phyloP scores from a whole-genome alignment of 1,140 invertebrate species.

The Orius laevigatus region DNA sequence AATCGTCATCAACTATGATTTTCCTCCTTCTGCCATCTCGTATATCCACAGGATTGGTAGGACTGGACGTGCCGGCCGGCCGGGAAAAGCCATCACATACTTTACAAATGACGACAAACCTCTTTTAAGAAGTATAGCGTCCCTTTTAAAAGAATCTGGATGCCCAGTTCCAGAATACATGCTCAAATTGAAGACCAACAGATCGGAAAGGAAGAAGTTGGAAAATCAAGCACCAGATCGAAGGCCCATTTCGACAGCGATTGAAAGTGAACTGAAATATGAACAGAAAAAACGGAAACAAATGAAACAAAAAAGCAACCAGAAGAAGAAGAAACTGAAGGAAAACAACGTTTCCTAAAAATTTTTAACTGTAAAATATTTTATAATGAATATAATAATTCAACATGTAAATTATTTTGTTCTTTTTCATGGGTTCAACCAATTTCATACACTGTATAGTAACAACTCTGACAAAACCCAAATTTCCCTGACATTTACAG shows the following conservation, averaged over 20 bases:
- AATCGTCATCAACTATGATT: constrained; percentile 95
- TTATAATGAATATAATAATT: too few species aligned
- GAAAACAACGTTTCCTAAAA: too few species aligned
- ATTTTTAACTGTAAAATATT: too few species aligned
- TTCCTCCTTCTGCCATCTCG: constrained; percentile 76
- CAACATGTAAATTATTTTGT: too few species aligned
- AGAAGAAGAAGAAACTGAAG: too few species aligned
- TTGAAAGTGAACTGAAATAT: too few species aligned
- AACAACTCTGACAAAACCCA: too few species aligned
- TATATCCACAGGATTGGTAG: constrained; percentile 89
- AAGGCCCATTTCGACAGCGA: constrained; percentile 39
- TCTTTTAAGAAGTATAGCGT: constrained; percentile 71
- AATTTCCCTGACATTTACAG: too few species aligned
- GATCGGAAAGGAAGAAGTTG: constrained; percentile 43
- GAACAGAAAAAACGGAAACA: too few species aligned
- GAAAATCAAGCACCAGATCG: constrained; percentile 38
- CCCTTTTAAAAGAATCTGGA: constrained; percentile 72
- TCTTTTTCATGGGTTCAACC: too few species aligned
- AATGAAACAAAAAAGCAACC: too few species aligned
- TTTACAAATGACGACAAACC: constrained; percentile 77
- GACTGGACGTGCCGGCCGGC: constrained; percentile 81
- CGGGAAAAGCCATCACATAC: constrained; percentile 81
- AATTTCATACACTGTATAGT: too few species aligned
- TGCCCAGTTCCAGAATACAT: constrained; percentile 83
- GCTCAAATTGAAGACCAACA: constrained; percentile 54